phyloP scores from a whole-genome alignment of 2,113 vertebrate genomes.

The human (Homo sapiens) region GRCh38 chr9:99704001-99704500 shows the following conservation, averaged over 20 bases:
- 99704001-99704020: conserved; percentile 23
- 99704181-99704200: conserved; percentile 24
- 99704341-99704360: conserved; percentile 49
- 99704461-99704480: neutral
- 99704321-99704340: conserved; percentile 13
- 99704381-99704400: neutral
- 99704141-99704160: conserved; percentile 20
- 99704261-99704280: conserved; percentile 10
- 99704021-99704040: conserved; percentile 2
- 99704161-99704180: conserved; percentile 49
- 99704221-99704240: conserved; percentile 65
- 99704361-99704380: neutral
- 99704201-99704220: conserved; percentile 49
- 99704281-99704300: conserved; percentile 58
- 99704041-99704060: neutral
- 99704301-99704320: conserved; percentile 48
- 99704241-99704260: conserved; percentile 62
- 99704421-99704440: neutral
- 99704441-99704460: neutral
- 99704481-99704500: neutral
- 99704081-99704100: neutral
- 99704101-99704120: conserved; percentile 40
- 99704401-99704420: neutral
- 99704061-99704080: neutral
- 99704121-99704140: conserved; percentile 16